Percentiles rank a stretch among this genome's conserved stretches.
phyloP scores from a whole-genome alignment of 2,888 invertebrate genomes.

The Neelides folsomi region DNA sequence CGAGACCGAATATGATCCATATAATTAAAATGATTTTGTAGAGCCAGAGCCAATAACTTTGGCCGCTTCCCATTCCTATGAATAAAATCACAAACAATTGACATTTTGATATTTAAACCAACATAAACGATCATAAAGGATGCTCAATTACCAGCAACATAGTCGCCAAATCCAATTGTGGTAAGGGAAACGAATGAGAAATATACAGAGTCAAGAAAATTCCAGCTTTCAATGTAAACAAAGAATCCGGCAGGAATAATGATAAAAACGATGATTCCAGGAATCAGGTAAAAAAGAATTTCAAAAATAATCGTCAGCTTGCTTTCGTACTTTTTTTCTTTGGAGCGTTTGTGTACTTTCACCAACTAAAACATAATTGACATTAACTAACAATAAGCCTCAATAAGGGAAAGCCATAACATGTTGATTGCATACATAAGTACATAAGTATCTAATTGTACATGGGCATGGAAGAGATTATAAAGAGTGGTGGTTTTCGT shows the following conservation, averaged over 20 bases:
- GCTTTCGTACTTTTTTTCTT: constrained; percentile 36
- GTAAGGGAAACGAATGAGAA: constrained; percentile 76
- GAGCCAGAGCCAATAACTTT: constrained; percentile 37
- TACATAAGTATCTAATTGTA: no score
- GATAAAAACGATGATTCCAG: constrained; percentile 74
- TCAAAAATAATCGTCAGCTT: constrained; percentile 64
- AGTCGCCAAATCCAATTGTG: constrained; percentile 86
- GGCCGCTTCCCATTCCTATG: constrained; percentile 29
- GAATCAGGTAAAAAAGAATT: constrained; percentile 70
- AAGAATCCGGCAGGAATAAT: constrained; percentile 73
- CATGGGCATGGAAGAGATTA: no score
- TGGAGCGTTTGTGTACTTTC: constrained; percentile 65
- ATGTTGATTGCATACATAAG: no score
- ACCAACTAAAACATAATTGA: constrained; percentile 47
- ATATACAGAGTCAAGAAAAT: constrained; percentile 68
- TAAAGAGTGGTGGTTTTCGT: no score
- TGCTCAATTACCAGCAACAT: constrained; percentile 58
- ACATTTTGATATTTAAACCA: neutral
- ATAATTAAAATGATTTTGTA: constrained; percentile 70
- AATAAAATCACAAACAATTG: neutral
- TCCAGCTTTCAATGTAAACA: constrained; percentile 72
- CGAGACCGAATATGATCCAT: constrained; percentile 84
- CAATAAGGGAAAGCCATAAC: no score
- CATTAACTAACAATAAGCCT: neutral
- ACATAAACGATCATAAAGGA: neutral